These are phyloP conservation scores for Mesocricetus auratus DNA, from an alignment of 2,113 vertebrate species.

Conservation along the genomic window DNA sequence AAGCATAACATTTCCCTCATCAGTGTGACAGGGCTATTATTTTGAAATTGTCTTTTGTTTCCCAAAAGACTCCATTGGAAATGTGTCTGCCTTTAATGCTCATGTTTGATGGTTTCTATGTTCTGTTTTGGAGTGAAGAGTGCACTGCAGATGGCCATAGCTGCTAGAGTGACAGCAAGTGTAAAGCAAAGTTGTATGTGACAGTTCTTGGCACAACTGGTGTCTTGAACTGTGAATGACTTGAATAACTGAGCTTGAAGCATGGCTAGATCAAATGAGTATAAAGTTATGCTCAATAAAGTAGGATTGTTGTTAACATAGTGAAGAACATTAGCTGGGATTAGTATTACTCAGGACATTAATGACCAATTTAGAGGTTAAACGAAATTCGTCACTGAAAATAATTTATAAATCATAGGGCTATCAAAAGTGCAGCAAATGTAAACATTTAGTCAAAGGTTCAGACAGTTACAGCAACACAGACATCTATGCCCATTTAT, in stretches of 20 bases:
- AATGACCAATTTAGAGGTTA: not conserved
- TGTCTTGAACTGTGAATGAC: not conserved
- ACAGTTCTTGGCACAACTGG: not conserved
- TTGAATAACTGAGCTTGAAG: not conserved
- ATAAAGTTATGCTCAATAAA: not conserved
- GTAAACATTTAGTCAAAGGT: slow-evolving; percentile 3
- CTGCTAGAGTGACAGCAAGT: not conserved
- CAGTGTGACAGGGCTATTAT: not conserved
- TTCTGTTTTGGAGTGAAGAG: slow-evolving; percentile 42
- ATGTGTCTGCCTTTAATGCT: not conserved
- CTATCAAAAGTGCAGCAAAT: not conserved
- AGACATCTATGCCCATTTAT: not conserved
- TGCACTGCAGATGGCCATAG: not conserved
- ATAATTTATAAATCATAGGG: not conserved
- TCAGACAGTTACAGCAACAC: not conserved
- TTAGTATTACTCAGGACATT: slow-evolving; percentile 37
- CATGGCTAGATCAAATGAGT: not conserved
- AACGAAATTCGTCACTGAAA: slow-evolving; percentile 17
- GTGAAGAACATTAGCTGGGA: not conserved
- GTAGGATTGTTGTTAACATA: not conserved
- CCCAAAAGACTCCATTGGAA: not conserved
- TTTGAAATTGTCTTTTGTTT: slow-evolving; percentile 41
- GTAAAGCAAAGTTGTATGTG: not conserved
- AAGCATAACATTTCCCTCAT: not conserved
- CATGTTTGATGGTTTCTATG: slow-evolving; percentile 33